A percentile compares a stretch with the other conserved stretches of the same genome.
phyloP scores from a whole-genome alignment of 2,113 vertebrate species.

The Macaca nemestrina region DNA sequence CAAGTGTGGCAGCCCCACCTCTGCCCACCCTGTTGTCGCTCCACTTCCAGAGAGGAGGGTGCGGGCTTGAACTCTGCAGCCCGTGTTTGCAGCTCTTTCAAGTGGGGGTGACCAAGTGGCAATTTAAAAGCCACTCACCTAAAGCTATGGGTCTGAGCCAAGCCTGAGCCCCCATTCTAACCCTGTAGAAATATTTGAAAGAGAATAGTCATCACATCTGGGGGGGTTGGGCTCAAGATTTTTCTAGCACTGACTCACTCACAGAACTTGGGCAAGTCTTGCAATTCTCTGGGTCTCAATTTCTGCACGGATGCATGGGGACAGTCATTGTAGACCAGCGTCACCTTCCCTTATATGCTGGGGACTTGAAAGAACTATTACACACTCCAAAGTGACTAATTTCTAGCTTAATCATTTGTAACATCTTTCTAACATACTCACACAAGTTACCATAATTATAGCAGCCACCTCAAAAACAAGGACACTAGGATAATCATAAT shows the following conservation, averaged over 20 bases:
- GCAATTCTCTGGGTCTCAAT: not conserved
- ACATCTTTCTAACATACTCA: not conserved
- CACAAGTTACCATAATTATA: not conserved
- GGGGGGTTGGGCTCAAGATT: not conserved
- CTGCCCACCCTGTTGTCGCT: not conserved
- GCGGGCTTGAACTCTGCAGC: not conserved
- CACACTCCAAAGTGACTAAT: too few relatives aligned
- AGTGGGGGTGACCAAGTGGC: not conserved
- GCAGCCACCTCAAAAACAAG: not conserved
- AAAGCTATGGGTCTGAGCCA: not conserved
- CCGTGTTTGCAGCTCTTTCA: not conserved
- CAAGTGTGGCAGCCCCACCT: not conserved
- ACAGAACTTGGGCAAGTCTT: not conserved
- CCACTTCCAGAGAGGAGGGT: not conserved
- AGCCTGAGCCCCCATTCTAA: too few relatives aligned
- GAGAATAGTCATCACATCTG: rapidly evolving
- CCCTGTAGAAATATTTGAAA: not conserved
- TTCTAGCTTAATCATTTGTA: not conserved
- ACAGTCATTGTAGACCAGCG: too few relatives aligned
- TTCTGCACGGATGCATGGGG: rapidly evolving
- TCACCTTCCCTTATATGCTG: not conserved
- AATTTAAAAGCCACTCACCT: not conserved
- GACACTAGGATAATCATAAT: not conserved
- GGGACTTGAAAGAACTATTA: not conserved
- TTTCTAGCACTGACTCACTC: not conserved